Base-by-base conservation (phyloP, 2,888 invertebrate species). In the Epistrophe grossulariae region DNA sequence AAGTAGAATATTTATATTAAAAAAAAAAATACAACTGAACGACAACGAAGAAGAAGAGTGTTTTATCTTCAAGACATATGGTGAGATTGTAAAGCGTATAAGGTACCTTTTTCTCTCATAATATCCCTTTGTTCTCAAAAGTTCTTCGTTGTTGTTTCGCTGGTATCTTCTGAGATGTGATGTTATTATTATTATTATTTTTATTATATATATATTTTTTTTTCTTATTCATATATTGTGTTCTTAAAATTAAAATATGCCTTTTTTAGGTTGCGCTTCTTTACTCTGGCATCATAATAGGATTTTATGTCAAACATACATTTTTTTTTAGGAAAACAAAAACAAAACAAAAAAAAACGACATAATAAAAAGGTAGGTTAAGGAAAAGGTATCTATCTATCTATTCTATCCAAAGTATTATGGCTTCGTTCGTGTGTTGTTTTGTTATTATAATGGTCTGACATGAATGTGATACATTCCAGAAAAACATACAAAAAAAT, bases 361-460 rank as follows among this genome's bases (percentile, higher is more conserved):
- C 13, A 13, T 6, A 40, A 70, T 55, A 62, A 9, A 38, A 55
- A 71, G 89, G 88, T 90, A 89, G 77, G 89, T 89, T 64, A 28
- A 82, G 88, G 88, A 38, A 59, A 59, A 59, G 59, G 59, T 59
- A 52, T 31, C 15, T 55, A n/a, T n/a, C n/a, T n/a, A n/a, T n/a
- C n/a, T n/a, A n/a, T n/a, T n/a, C n/a, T n/a, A 55, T 28, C 55
- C 15, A 15, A 52, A 66, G 79, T 79, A 85, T 73, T 71, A 85
- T 73, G 79, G 79, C 89, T 85, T 89, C 87, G 68, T 82, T 66
- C 76, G 81, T 74, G 81, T 72, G 80, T 35, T 50, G 89, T 90
- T 90, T 90, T 90, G 89, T 90, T 91, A 89, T 89, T 91, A 89
- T 90, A 90, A 88, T 90, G 88, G 90, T 90, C 76, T 84, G 90